These are phyloP conservation scores for Cepaea hortensis DNA, from an alignment of 2,888 invertebrate genomes.

Conservation along the genomic window DNA sequence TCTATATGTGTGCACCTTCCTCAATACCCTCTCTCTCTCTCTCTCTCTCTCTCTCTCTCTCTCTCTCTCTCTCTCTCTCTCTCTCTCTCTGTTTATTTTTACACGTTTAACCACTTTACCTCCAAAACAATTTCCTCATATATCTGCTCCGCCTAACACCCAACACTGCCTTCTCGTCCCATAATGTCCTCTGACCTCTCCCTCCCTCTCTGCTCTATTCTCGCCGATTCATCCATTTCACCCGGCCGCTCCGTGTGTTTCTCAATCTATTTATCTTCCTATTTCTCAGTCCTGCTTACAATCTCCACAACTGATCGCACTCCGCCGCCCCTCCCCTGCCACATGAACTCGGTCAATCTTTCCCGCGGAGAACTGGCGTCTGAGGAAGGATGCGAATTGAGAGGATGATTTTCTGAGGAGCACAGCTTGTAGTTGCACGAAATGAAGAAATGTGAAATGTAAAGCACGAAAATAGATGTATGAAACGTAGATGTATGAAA, in stretches of 20 bases:
- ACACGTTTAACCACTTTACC: not conserved
- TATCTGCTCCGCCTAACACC: no score
- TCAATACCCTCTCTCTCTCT: no score
- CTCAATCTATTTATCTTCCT: slow-evolving; percentile 16
- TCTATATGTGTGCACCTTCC: no score
- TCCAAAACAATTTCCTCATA: no score
- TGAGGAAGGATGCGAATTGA: not conserved
- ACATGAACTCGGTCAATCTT: not conserved
- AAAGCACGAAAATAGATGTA: no score
- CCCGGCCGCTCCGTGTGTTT: not conserved
- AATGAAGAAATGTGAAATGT: no score
- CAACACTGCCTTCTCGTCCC: no score
- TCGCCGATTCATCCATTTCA: not conserved
- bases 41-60: not conserved
- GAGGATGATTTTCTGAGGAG: no score
- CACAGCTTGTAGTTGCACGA: no score
- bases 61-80: not conserved
- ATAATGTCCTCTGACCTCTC: not conserved
- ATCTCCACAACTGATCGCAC: not conserved
- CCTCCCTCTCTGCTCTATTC: not conserved
- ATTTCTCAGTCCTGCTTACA: not conserved
- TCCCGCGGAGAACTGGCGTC: not conserved
- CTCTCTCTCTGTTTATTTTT: not conserved
- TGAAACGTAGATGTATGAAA: no score
- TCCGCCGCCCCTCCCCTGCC: no score